These are phyloP conservation scores for Chlamydotis undulata DNA, from an alignment of 2,113 vertebrate genomes.

Conservation along the genomic window DNA sequence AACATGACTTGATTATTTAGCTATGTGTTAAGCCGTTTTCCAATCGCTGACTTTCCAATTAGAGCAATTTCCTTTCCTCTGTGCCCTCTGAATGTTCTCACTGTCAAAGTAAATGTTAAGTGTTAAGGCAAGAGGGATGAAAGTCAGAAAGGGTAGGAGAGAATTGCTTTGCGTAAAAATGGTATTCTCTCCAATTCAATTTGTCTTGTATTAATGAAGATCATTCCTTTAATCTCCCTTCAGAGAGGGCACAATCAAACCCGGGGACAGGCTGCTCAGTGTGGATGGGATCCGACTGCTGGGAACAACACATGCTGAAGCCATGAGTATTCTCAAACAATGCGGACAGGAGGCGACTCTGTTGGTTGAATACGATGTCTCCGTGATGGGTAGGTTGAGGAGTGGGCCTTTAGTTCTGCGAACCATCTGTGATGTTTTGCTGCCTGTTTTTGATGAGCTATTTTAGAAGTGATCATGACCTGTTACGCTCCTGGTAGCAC, in stretches of 20 bases:
- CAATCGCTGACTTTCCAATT: slow-evolving; percentile 60
- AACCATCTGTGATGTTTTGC: background rate
- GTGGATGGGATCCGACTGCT: slow-evolving; percentile 96
- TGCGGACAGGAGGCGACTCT: slow-evolving; percentile 96
- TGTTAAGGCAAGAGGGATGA: slow-evolving; percentile 29
- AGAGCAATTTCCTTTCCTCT: slow-evolving; percentile 53
- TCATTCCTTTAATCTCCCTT: slow-evolving; percentile 54
- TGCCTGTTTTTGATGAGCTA: slow-evolving; percentile 21
- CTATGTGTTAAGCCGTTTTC: slow-evolving; percentile 46
- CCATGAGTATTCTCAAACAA: slow-evolving; percentile 97
- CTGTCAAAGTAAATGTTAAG: slow-evolving; percentile 54
- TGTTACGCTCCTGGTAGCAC: background rate
- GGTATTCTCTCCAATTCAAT: slow-evolving; percentile 18
- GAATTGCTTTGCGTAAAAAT: slow-evolving; percentile 28
- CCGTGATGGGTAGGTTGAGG: slow-evolving; percentile 88
- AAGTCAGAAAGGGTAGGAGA: background rate
- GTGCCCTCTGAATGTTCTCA: slow-evolving; percentile 2
- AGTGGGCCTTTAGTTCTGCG: background rate
- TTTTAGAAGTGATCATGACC: slow-evolving; percentile 17
- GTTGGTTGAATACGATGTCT: slow-evolving; percentile 95
- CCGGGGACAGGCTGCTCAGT: slow-evolving; percentile 93
- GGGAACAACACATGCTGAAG: slow-evolving; percentile 90
- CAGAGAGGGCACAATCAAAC: slow-evolving; percentile 95
- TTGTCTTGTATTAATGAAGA: slow-evolving; percentile 55
- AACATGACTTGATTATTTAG: slow-evolving; percentile 45